These are phyloP conservation scores for Phymastichus coffea DNA, from an alignment of 1,140 invertebrate species.

Conservation along the genomic window DNA sequence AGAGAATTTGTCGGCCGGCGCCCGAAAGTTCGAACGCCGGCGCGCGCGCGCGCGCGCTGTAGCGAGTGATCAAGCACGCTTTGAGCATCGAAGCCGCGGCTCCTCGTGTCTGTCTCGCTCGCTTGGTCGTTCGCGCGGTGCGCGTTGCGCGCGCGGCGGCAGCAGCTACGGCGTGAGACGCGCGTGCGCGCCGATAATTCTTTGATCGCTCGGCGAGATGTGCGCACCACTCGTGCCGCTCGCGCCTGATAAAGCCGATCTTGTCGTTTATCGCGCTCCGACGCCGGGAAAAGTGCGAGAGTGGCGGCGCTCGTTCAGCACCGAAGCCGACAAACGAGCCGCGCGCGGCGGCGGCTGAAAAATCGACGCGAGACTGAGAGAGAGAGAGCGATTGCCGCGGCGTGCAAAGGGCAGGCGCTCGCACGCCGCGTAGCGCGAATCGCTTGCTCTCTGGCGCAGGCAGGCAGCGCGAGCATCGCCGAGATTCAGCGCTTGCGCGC, in stretches of 20 bases:
- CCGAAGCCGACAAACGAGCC: slow-evolving; percentile 18
- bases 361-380: slow-evolving; percentile 18
- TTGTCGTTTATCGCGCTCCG: slow-evolving; percentile 9
- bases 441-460: no score
- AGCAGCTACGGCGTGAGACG: slow-evolving; percentile 39
- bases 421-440: no score
- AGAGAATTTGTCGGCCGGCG: not conserved
- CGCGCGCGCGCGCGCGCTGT: no score
- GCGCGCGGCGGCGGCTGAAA: slow-evolving; percentile 26
- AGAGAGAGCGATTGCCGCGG: no score
- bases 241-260: slow-evolving; percentile 29
- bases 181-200: slow-evolving; percentile 47
- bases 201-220: slow-evolving; percentile 51
- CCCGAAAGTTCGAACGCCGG: slow-evolving; percentile 12
- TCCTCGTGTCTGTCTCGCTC: slow-evolving; percentile 2
- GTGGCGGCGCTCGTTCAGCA: not conserved
- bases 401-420: no score
- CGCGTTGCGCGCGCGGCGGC: slow-evolving; percentile 8
- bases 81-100: not conserved
- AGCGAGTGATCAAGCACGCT: no score
- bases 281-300: no score
- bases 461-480: no score
- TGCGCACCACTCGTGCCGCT: slow-evolving; percentile 28
- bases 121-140: slow-evolving; percentile 25
- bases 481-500: no score